A percentile compares a stretch with the other conserved stretches of the same genome.
Conservation (phyloP, 2,888 invertebrate genomes). For the Augiades crinisus region DNA sequence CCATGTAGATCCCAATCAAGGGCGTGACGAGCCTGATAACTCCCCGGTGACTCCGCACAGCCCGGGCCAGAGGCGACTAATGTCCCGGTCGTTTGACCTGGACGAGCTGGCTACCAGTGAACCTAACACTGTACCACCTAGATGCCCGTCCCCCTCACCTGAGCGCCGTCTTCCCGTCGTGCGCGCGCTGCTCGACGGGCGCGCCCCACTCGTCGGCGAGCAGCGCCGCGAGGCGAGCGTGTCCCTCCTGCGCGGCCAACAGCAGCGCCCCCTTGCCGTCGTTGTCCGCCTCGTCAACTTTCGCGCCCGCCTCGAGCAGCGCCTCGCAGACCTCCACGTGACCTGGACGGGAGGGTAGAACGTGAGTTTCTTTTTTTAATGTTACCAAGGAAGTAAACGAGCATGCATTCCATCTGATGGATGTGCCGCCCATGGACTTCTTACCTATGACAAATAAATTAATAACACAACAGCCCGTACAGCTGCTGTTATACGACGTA, state of each 20-base stretch:
- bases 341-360: conserved; percentile 69
- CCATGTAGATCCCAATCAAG: conserved; percentile 42
- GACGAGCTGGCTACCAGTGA: conserved; percentile 57
- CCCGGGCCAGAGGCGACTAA: conserved; percentile 51
- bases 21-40: conserved; percentile 57
- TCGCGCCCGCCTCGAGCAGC: conserved; percentile 92
- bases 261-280: conserved; percentile 94
- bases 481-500: too few species aligned
- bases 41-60: conserved; percentile 45
- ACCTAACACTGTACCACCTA: conserved; percentile 47
- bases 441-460: too few species aligned
- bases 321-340: conserved; percentile 92
- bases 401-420: too few species aligned
- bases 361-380: too few species aligned
- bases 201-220: conserved; percentile 88
- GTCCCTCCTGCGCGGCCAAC: conserved; percentile 94
- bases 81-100: conserved; percentile 69
- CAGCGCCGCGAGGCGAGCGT: conserved; percentile 82
- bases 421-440: too few species aligned
- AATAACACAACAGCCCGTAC: too few species aligned
- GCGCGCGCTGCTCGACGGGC: conserved; percentile 91
- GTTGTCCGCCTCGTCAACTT: conserved; percentile 94
- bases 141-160: conserved; percentile 72
- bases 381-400: too few species aligned
- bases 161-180: conserved; percentile 94